phyloP scores from a whole-genome alignment of 2,888 invertebrate genomes.

The Eumacrocentrus americanus region DNA sequence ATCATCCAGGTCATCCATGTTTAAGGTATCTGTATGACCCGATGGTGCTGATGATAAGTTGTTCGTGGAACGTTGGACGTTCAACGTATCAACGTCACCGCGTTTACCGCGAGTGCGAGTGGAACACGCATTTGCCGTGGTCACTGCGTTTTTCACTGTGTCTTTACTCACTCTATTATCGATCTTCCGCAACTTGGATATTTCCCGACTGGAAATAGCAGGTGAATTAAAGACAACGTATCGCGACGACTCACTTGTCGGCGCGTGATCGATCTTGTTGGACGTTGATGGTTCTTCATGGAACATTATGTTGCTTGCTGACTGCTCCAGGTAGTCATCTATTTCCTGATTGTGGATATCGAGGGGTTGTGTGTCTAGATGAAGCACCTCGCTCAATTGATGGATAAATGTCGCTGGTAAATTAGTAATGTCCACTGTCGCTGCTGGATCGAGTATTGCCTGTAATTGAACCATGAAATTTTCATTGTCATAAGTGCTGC shows the following conservation, averaged over 20 bases:
- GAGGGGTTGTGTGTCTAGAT: constrained; percentile 50
- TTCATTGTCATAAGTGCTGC: constrained; percentile 47
- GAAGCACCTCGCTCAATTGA: constrained; percentile 66
- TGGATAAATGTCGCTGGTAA: constrained; percentile 68
- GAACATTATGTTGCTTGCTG: constrained; percentile 4
- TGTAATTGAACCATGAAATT: constrained; percentile 60
- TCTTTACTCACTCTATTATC: constrained; percentile 28
- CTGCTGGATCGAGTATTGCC: constrained; percentile 67
- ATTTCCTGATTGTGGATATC: not conserved
- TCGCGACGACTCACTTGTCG: constrained; percentile 17
- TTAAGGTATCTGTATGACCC: constrained; percentile 10
- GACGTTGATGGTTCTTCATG: constrained; percentile 2
- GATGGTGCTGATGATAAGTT: constrained; percentile 1
- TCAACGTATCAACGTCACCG: not conserved
- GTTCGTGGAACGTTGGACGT: not conserved
- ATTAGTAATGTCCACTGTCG: constrained; percentile 66
- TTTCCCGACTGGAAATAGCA: constrained; percentile 22
- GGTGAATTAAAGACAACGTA: constrained; percentile 23
- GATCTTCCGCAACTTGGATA: constrained; percentile 26
- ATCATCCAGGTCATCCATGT: constrained; percentile 46
- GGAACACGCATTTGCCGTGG: not conserved
- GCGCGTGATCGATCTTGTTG: constrained; percentile 17
- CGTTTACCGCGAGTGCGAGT: constrained; percentile 1
- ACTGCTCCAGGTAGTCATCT: not conserved
- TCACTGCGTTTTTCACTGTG: constrained; percentile 7